Evolutionary conservation across 2,797 vertebrate genomes (phyloP), one percentile per base, ranked within the genome.

Genomic region (Telmatherina bonti): DNA sequence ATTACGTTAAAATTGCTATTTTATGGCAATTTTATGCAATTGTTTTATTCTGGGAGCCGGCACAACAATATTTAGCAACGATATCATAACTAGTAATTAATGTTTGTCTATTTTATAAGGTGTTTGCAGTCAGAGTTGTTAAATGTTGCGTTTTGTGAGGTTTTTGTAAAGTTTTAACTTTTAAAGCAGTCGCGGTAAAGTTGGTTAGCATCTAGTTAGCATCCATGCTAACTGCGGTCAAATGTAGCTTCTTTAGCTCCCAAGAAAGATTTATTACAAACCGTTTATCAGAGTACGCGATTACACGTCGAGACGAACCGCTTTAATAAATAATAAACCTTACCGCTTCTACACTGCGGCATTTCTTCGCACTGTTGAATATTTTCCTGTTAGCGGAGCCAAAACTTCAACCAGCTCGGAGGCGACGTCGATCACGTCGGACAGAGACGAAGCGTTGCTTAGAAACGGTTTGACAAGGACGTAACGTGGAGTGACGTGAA

Each of bases 281-380:
- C 22, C 15, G n/a, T 36, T 58, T 27, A 20, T 11, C 7, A 27
- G 38, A 30, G 2, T 31, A 18, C 4, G 20, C 27, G 3, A 10
- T 18, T 26, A 12, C 1, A 15, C 13, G 38, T 29, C 3, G 60
- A 43, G 53, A 10, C 26, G 3, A 3, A 8, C 18, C 7, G 15
- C 1, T 29, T 51, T 0, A 0, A 8, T 36, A 20, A 18, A 0
- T 31, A 41, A 3, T 30, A n/a, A n/a, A n/a, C n/a, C 67, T 60
- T n/a, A 82, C 79, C 76, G 4, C 27, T 12, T 78, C 62, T 3
- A 27, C n/a, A 30, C 11, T 35, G 27, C 2, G 16, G 7, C 80
- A 83, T 81, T 16, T 73, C 31, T 12, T 3, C 3, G 54, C 41
- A 3, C 16, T 11, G 4, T 3, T 1, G n/a, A 38, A 41, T 31